phyloP scores from a whole-genome alignment of 2,888 invertebrate species.

The Eumacrocentrus americanus region DNA sequence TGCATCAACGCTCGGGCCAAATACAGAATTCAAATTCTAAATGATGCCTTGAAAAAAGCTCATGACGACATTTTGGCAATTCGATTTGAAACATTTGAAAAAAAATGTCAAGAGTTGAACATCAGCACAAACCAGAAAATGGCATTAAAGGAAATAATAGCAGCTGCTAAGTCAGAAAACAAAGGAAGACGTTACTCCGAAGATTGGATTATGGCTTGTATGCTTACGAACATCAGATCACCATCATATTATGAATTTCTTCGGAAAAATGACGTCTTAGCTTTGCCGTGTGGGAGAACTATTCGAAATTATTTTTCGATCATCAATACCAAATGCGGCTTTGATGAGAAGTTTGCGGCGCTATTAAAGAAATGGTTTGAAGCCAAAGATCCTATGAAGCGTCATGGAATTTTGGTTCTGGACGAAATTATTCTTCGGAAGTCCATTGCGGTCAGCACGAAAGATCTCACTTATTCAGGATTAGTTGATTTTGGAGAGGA shows the following conservation, averaged over 20 bases:
- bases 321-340: constrained; percentile 23
- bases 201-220: constrained; percentile 22
- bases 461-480: constrained; percentile 33
- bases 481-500: constrained; percentile 37
- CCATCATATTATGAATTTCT: constrained; percentile 8
- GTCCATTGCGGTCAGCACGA: constrained; percentile 29
- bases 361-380: constrained; percentile 18
- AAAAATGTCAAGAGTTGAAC: background rate
- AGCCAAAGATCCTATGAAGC: constrained; percentile 19
- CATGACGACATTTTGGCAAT: too few relatives aligned
- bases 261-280: constrained; percentile 16
- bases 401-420: constrained; percentile 30
- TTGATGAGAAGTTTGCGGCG: constrained; percentile 31
- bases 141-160: background rate
- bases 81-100: too few relatives aligned
- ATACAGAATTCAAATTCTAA: too few relatives aligned
- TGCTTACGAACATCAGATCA: constrained; percentile 22
- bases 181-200: constrained; percentile 19
- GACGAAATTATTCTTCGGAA: constrained; percentile 38
- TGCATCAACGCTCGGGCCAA: too few relatives aligned
- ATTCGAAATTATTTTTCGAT: constrained; percentile 21
- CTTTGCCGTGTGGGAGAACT: constrained; percentile 16
- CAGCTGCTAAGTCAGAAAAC: constrained; percentile 1
- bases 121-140: background rate
- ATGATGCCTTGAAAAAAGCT: background rate